Evolutionary conservation across 2,797 vertebrate genomes (phyloP).

Genomic region (Delichon dasypus): DNA sequence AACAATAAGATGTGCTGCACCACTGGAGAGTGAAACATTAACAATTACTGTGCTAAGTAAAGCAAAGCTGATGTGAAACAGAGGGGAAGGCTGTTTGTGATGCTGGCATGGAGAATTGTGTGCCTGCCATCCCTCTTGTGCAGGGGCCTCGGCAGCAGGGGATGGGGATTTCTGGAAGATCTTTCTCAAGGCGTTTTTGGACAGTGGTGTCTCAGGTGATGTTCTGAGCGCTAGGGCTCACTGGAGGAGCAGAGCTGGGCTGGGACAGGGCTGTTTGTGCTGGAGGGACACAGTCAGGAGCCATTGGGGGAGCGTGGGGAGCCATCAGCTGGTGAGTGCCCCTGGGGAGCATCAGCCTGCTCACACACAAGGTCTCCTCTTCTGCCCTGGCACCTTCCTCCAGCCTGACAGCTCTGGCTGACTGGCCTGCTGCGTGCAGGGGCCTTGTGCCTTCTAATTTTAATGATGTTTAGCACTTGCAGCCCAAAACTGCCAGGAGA

Average conservation of each 20-base stretch:
- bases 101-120: background rate
- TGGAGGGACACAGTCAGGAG: background rate
- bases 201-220: background rate
- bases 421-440: background rate
- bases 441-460: background rate
- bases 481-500: background rate
- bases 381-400: background rate
- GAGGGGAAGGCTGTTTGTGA: background rate
- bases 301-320: background rate
- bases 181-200: background rate
- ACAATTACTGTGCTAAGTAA: background rate
- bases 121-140: background rate
- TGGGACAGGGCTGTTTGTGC: background rate
- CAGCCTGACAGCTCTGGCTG: background rate
- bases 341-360: background rate
- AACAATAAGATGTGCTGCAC: background rate
- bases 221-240: background rate
- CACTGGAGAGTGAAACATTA: background rate
- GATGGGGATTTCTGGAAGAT: background rate
- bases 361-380: background rate
- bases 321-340: background rate
- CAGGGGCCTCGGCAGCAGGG: background rate
- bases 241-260: background rate
- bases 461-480: background rate
- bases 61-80: background rate